Percentiles rank a stretch among this genome's conserved stretches.
Conservation (phyloP, 2,797 vertebrate species). For the Lacerta bilineata region DNA sequence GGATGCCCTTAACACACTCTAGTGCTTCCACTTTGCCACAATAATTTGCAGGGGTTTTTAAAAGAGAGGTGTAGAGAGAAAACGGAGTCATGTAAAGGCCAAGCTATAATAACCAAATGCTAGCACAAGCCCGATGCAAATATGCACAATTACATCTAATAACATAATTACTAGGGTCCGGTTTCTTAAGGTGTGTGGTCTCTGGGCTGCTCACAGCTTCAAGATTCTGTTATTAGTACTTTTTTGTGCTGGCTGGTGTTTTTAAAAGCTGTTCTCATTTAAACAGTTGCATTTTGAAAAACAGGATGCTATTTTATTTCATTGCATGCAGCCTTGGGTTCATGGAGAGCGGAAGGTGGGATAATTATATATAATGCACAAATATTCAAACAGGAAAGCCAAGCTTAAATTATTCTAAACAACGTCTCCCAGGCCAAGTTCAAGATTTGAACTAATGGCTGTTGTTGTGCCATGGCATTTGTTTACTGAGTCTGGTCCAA, state of each 20-base stretch:
- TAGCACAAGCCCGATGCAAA: constrained; percentile 1
- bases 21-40: neutral
- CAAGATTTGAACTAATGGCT: neutral
- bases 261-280: constrained; percentile 1
- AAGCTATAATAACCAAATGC: neutral
- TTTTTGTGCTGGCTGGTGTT: constrained; percentile 1
- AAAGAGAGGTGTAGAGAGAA: neutral
- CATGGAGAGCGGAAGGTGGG: too few relatives aligned
- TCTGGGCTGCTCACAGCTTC: neutral
- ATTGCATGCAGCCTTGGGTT: neutral
- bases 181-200: neutral
- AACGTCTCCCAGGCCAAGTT: neutral
- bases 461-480: neutral
- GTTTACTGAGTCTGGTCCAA: too few relatives aligned
- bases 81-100: neutral
- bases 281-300: constrained; percentile 7
- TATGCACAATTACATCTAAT: constrained; percentile 14
- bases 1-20: neutral
- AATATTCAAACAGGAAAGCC: neutral
- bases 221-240: neutral
- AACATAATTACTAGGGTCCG: neutral
- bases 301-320: constrained; percentile 6
- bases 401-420: neutral
- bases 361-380: neutral
- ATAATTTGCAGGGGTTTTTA: constrained; percentile 17